Base-by-base conservation (phyloP, 2,113 vertebrate species). In the Zeus faber region DNA sequence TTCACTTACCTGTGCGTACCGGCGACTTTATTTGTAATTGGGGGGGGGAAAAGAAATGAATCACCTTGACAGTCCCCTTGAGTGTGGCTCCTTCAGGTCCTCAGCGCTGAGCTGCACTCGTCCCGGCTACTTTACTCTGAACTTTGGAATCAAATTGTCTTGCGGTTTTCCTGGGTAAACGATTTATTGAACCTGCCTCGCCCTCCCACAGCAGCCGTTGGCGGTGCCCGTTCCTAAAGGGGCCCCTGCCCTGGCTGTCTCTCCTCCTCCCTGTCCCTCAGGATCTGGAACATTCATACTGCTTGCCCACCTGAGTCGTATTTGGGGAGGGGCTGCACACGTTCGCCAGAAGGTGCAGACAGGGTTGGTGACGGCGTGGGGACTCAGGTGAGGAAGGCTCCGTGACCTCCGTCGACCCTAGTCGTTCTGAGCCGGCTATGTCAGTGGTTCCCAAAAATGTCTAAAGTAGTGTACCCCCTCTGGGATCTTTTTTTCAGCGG, bases 251-350 rank as follows among this genome's bases (percentile, higher is more conserved):
- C 9, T 44, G 18, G 21, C n/a, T 54, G 21, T 58, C n/a, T 66
- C 27, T 53, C 18, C 13, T 43, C n/a, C 62, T 25, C 26, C 9
- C 27, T 24, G 46, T 33, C 9, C 6, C n/a, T 11, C 67, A 92
- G 89, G 89, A 25, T 89, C 89, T 33, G 87, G 87, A 11, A 89
- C 89, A 1, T 91, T 91, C 76, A 74, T 93, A 65, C 68, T 90
- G 18, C 72, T 92, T 22, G 83, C 85, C 48, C 88, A 91, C 67
- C 82, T 92, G 43, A 92, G 91, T 72, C 84, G 81, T 5, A 49
- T 77, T 13, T 91, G 90, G 91, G 86, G 86, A 54, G 87, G 89
- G 65, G 80, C 73, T 29, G 69, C 13, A 4, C 78, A 85, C 25
- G 33, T 75, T 46, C 83, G 91, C 1, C 89, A 93, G 77, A 87